Evolutionary conservation across 2,113 vertebrate species (phyloP), one percentile per base, ranked within the genome.

Genomic region (Zosterops pallidus): DNA sequence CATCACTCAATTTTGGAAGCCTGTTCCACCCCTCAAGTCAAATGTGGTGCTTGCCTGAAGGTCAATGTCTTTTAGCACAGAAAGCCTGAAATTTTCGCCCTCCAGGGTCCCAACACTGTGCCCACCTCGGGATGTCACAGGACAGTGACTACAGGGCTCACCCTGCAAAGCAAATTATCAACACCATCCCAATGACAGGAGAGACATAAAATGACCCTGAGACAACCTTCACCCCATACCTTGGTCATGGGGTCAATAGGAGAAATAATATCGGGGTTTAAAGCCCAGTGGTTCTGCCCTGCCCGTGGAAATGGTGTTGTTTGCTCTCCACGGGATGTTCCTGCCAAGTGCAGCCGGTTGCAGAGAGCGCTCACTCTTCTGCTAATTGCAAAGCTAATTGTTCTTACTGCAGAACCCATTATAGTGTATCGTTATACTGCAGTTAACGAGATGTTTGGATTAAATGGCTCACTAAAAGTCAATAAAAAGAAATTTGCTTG

Each of bases 341-440:
- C 84, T 85, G 96, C 97, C 96, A 95, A 91, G 84, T 89, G 93
- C 88, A 96, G 93, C 92, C 92, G n/a, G 86, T 92, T 92, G 96
- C 90, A 87, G 96, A 96, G 94, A 96, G 94, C 55, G 72, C 94
- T 96, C 97, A 91, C 97, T 98, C 97, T 97, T 97, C 95, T 91
- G 96, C 97, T 98, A 98, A 98, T 98, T 98, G 97, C 97, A 96
- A 96, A 97, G 98, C 98, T 98, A 98, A 98, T 98, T 98, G 98
- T 98, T 98, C 98, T 97, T 97, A 96, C 97, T 98, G 98, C 98
- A 98, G 98, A 98, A 94, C 87, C 97, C 97, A 98, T 98, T 98
- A 98, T 42, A 96, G 90, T 94, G 96, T 96, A 97, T 95, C 97
- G 97, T 98, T 98, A 97, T 93, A 94, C 96, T 97, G 97, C 97